Percentiles rank a stretch among this genome's conserved stretches.
Conservation (phyloP, 2,888 invertebrate species). For the Sylvicola cinctus region DNA sequence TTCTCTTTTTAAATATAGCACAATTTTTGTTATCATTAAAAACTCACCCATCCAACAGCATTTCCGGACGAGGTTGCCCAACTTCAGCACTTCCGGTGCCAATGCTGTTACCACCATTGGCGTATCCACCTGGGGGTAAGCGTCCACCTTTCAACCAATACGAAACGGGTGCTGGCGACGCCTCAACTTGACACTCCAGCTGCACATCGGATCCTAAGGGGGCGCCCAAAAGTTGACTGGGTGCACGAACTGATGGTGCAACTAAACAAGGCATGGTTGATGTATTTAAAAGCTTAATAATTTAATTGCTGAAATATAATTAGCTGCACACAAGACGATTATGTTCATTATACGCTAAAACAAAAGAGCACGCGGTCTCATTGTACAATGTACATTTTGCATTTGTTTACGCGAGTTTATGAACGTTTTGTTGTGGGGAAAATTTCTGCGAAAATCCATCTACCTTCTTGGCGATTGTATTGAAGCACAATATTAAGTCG, state of each 20-base stretch:
- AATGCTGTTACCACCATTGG: constrained; percentile 9
- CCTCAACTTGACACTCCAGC: constrained; percentile 72
- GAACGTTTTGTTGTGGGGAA: no score
- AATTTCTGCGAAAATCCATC: no score
- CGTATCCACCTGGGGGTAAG: constrained; percentile 18
- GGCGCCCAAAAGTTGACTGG: constrained; percentile 73
- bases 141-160: constrained; percentile 26
- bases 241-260: constrained; percentile 72
- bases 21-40: neutral
- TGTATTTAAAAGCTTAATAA: constrained; percentile 2
- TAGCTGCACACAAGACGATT: neutral
- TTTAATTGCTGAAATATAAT: neutral
- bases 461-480: no score
- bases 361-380: no score
- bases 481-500: no score
- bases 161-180: constrained; percentile 41
- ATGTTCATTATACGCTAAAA: no score
- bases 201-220: constrained; percentile 71
- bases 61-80: constrained; percentile 33
- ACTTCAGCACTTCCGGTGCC: constrained; percentile 15
- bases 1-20: no score
- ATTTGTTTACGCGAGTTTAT: no score
- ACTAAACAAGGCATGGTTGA: constrained; percentile 34
- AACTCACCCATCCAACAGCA: constrained; percentile 63
- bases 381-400: no score